Evolutionary conservation across 1,140 invertebrate genomes (phyloP).

Genomic region (Ganaspis sp.): DNA sequence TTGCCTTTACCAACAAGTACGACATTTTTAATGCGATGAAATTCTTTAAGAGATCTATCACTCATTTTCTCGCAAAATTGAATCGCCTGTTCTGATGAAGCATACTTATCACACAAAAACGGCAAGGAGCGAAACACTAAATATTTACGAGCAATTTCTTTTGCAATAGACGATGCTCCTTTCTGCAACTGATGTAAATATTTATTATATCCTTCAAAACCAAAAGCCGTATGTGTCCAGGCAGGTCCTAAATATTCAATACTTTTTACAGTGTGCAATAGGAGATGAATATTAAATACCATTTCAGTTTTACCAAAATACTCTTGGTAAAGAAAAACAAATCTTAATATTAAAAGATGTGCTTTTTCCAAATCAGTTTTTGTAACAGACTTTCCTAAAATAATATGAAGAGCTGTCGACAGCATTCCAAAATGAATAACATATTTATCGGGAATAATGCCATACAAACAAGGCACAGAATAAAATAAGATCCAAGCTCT

Average conservation of each 20-base stretch:
- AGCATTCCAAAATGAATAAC: slow-evolving; percentile 32
- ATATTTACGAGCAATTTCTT: slow-evolving; percentile 19
- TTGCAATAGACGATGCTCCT: slow-evolving; percentile 6
- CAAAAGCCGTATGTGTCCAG: slow-evolving; percentile 42
- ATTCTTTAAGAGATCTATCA: too few relatives aligned
- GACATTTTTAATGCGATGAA: too few relatives aligned
- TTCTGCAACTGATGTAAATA: slow-evolving; percentile 34
- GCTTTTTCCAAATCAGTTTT: slow-evolving; percentile 15
- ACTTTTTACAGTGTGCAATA: slow-evolving; percentile 32
- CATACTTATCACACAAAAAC: too few relatives aligned
- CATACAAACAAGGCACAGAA: slow-evolving; percentile 35
- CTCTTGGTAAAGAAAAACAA: slow-evolving; percentile 36
- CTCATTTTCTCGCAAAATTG: too few relatives aligned
- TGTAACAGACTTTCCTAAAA: slow-evolving; percentile 30
- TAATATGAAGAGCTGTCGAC: slow-evolving; percentile 28
- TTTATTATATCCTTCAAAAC: slow-evolving; percentile 44
- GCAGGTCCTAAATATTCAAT: slow-evolving; percentile 37
- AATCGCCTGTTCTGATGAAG: too few relatives aligned
- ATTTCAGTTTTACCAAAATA: slow-evolving; percentile 35
- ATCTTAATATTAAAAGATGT: slow-evolving; percentile 26
- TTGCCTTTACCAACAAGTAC: too few relatives aligned
- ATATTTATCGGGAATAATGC: slow-evolving; percentile 34
- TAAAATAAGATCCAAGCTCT: slow-evolving; percentile 45
- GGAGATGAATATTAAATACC: slow-evolving; percentile 41
- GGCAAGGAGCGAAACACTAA: too few relatives aligned